These are phyloP conservation scores for Anguilla obscura DNA, from an alignment of 2,797 vertebrate genomes.

Conservation along the genomic window DNA sequence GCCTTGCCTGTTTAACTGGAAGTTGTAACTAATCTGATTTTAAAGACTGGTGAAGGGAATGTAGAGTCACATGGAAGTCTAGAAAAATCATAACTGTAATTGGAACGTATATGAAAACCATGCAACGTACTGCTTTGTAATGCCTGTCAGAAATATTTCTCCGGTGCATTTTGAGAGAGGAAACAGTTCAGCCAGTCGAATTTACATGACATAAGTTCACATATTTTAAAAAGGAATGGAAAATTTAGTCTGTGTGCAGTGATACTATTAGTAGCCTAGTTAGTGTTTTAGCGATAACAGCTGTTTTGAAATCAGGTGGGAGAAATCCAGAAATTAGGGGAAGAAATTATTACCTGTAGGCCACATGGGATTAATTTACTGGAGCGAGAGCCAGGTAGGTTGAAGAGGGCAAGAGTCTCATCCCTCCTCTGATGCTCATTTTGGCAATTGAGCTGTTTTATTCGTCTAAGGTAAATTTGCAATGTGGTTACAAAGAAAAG, in stretches of 20 bases:
- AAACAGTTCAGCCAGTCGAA: too few relatives aligned
- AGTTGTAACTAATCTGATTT: too few relatives aligned
- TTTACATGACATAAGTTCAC: too few relatives aligned
- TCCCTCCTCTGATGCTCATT: background rate
- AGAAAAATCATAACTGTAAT: too few relatives aligned
- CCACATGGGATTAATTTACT: background rate
- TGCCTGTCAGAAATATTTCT: too few relatives aligned
- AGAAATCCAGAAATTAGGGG: background rate
- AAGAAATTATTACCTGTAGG: background rate
- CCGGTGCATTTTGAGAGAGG: too few relatives aligned
- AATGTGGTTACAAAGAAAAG: background rate
- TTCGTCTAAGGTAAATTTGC: background rate
- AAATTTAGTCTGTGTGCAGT: background rate
- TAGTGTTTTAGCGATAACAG: background rate
- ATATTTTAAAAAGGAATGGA: background rate
- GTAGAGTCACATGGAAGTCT: too few relatives aligned
- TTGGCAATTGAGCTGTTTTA: background rate
- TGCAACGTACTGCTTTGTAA: too few relatives aligned
- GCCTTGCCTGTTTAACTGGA: too few relatives aligned
- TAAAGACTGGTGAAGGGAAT: too few relatives aligned
- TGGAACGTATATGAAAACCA: too few relatives aligned
- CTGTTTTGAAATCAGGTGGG: background rate
- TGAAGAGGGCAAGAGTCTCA: background rate
- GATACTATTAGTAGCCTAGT: background rate
- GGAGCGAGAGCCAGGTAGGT: background rate